Base-by-base conservation (phyloP, 1,140 invertebrate species). In the Meloidogyne hapla region DNA sequence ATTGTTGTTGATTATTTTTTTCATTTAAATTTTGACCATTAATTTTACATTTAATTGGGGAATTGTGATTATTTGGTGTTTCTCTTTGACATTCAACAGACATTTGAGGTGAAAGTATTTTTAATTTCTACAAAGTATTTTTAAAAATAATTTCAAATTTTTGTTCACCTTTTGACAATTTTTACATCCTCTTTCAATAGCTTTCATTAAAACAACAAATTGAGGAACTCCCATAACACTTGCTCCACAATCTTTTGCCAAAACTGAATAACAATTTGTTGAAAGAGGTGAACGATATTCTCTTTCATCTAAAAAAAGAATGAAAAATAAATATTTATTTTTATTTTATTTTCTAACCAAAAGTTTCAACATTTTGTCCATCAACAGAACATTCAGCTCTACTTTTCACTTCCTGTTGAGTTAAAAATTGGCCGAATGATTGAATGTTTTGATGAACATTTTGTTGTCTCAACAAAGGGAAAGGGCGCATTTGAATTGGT, bases 201-300 rank as follows among this genome's bases (percentile, higher is more conserved):
- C 6, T 33, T 80, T 80, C 45, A 81, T 67, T 40, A 81, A 48
- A 45, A 80, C 79, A 48, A 61, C 79, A 40, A 77, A 80, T 33
- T 61, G 66, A 23, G 77, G 15, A 56, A 56, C 48, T 56, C n/a
- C 18, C 69, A 80, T 28, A 33, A 75, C 69, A 15, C 62, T 61
- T 25, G 15, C 33, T 21, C 48, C 45, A 56, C 78, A 80, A 45
- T 80, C 79, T 56, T 80, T 80, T 65, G 79, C 79, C 21, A 80
- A 38, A 33, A 80, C 79, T 68, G 74, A 72, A 21, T 76, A 79
- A 42, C 79, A 80, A 18, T 61, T 79, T 40, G 26, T 21, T 26
- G 38, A 69, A 13, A 77, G 56, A 72, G 75, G 75, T 12, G 75
- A 13, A 26, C 15, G n/a, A 64, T 26, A 77, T 45, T 48, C 74